Conservation (phyloP, 1,140 invertebrate genomes). For the Pantala flavescens region DNA sequence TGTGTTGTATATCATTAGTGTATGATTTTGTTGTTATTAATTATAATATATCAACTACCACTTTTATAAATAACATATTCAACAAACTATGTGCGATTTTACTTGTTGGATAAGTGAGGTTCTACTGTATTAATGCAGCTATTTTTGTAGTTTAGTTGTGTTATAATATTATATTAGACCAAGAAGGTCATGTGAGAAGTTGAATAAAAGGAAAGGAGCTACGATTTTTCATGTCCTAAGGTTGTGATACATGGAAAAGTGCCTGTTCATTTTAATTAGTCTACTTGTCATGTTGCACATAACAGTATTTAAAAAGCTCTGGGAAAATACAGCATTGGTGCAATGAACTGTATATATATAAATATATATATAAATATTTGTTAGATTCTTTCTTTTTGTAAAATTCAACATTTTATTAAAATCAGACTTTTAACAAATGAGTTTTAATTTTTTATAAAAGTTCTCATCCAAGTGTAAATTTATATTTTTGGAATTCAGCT, state of each 20-base stretch:
- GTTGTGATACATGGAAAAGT: slow-evolving; percentile 9
- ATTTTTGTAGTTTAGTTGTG: not conserved
- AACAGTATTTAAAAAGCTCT: slow-evolving; percentile 4
- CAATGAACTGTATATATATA: slow-evolving; percentile 2
- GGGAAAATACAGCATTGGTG: slow-evolving; percentile 1
- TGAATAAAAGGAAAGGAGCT: not conserved
- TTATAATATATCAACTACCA: too few relatives aligned
- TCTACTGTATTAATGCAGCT: not conserved
- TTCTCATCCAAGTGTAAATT: too few relatives aligned
- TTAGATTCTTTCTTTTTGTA: not conserved
- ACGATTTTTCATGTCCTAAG: not conserved
- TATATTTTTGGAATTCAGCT: too few relatives aligned
- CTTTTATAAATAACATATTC: too few relatives aligned
- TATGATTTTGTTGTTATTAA: too few relatives aligned
- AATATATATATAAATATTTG: slow-evolving; percentile 4
- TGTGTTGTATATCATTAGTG: too few relatives aligned
- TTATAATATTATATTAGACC: not conserved
- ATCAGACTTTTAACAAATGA: not conserved
- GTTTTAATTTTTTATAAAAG: too few relatives aligned
- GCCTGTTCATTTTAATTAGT: not conserved
- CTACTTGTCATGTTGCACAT: slow-evolving; percentile 1
- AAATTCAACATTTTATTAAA: slow-evolving; percentile 1
- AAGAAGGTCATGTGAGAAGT: not conserved
- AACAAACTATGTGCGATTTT: too few relatives aligned
- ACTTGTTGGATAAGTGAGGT: not conserved